A percentile compares a stretch with the other conserved stretches of the same genome.
Conservation (phyloP, 2,888 invertebrate species). For the Ectemnius cavifrons region DNA sequence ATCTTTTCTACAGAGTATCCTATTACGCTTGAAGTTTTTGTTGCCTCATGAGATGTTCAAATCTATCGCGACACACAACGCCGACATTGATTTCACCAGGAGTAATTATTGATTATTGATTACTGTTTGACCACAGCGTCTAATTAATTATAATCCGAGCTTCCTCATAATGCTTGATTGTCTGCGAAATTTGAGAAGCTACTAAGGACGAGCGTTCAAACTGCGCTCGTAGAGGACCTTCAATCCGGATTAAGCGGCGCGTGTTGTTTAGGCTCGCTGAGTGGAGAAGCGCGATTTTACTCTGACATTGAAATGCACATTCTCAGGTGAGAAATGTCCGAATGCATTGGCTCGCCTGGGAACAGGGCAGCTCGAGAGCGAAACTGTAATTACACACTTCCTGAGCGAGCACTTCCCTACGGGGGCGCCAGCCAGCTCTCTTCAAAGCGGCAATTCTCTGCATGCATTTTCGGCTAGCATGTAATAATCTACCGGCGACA, state of each 20-base stretch:
- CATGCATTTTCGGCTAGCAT: neutral
- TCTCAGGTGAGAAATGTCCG: neutral
- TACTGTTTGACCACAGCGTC: constrained; percentile 58
- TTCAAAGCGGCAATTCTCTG: constrained; percentile 1
- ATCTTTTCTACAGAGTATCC: too few species aligned
- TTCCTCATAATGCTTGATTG: constrained; percentile 60
- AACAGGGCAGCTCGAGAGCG: neutral
- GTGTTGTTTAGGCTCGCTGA: constrained; percentile 47
- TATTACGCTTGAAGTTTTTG: constrained; percentile 29
- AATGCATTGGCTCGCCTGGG: too few species aligned
- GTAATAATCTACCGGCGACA: neutral
- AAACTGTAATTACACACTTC: constrained; percentile 2
- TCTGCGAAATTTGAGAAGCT: constrained; percentile 62
- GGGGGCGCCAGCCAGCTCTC: neutral
- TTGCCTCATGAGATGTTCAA: constrained; percentile 41
- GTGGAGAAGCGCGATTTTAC: constrained; percentile 15
- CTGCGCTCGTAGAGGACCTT: constrained; percentile 26
- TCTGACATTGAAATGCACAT: constrained; percentile 14
- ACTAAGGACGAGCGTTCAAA: constrained; percentile 56
- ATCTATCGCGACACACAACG: constrained; percentile 42
- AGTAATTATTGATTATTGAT: constrained; percentile 63
- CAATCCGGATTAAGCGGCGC: constrained; percentile 42
- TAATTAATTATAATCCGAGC: constrained; percentile 63
- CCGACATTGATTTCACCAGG: constrained; percentile 58
- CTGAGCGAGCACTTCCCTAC: neutral